Evolutionary conservation across 2,888 invertebrate genomes (phyloP).

Genomic region (Eristalis intricaria): DNA sequence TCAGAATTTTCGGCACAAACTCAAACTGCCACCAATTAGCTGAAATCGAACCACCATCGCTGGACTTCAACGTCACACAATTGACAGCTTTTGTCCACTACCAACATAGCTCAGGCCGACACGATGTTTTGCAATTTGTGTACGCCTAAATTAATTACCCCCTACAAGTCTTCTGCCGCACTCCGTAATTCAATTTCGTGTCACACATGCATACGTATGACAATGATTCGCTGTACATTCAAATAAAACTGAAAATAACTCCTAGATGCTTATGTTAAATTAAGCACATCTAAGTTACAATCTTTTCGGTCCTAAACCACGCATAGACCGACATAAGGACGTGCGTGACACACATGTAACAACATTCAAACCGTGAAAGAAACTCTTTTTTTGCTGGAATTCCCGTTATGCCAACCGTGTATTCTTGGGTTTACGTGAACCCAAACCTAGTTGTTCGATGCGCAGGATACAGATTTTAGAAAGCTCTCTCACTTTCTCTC

Average conservation of each 20-base stretch:
- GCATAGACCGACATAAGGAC: not conserved
- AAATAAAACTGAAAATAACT: not conserved
- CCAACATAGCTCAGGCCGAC: not conserved
- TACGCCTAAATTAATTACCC: not conserved
- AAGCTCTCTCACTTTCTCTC: slow-evolving; percentile 20
- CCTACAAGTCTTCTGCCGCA: not conserved
- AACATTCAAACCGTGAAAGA: not conserved
- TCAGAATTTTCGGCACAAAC: not conserved
- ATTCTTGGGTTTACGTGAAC: not conserved
- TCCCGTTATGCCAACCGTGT: not conserved
- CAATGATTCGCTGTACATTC: not conserved
- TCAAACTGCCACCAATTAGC: not conserved
- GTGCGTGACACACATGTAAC: not conserved
- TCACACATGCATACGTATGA: not conserved
- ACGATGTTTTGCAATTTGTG: not conserved
- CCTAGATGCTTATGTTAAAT: not conserved
- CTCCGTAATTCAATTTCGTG: not conserved
- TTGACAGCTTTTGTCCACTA: not conserved
- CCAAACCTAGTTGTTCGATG: not conserved
- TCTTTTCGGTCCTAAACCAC: not conserved
- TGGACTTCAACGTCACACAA: not conserved
- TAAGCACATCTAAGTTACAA: not conserved
- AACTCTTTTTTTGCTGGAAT: not conserved
- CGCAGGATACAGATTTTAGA: slow-evolving; percentile 43
- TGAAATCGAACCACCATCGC: not conserved